Percentiles rank a stretch among this genome's conserved stretches.
These are phyloP conservation scores for Mionectes macconnelli DNA, from an alignment of 2,113 vertebrate species.

Conservation along the genomic window DNA sequence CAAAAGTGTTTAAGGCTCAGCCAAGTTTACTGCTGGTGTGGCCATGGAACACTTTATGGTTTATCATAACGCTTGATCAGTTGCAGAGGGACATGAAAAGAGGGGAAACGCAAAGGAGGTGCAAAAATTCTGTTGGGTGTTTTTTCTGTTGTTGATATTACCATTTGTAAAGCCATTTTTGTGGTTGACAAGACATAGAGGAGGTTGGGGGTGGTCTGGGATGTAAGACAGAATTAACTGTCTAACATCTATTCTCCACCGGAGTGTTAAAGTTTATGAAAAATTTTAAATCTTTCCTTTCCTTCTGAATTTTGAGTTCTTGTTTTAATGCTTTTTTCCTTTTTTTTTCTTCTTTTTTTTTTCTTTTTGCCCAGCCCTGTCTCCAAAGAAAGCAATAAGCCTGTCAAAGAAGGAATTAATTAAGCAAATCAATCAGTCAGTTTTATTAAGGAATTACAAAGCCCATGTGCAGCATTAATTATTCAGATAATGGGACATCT, in stretches of 20 bases:
- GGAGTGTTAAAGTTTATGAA: slow-evolving; percentile 67
- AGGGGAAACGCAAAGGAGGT: neutral
- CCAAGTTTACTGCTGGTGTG: slow-evolving; percentile 56
- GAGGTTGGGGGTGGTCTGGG: neutral
- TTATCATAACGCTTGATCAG: slow-evolving; percentile 57
- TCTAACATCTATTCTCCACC: slow-evolving; percentile 9
- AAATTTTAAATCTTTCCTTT: slow-evolving; percentile 73
- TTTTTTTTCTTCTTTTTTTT: neutral
- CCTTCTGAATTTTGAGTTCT: slow-evolving; percentile 49
- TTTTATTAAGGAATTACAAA: slow-evolving; percentile 87
- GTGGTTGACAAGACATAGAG: neutral
- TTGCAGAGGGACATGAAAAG: slow-evolving; percentile 7
- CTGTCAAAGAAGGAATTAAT: slow-evolving; percentile 83
- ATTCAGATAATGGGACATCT: slow-evolving; percentile 84
- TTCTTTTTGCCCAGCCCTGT: neutral
- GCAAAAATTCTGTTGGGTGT: neutral
- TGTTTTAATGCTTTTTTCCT: neutral
- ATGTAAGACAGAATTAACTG: slow-evolving; percentile 3
- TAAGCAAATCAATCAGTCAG: slow-evolving; percentile 85
- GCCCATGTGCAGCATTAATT: slow-evolving; percentile 82
- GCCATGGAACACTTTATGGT: neutral
- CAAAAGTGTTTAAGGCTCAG: slow-evolving; percentile 69
- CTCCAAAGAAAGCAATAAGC: slow-evolving; percentile 78
- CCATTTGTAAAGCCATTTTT: slow-evolving; percentile 20
- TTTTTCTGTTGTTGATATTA: neutral